Evolutionary conservation across 2,113 vertebrate species (phyloP), one percentile per base, ranked within the genome.

Genomic region (Peromyscus californicus): DNA sequence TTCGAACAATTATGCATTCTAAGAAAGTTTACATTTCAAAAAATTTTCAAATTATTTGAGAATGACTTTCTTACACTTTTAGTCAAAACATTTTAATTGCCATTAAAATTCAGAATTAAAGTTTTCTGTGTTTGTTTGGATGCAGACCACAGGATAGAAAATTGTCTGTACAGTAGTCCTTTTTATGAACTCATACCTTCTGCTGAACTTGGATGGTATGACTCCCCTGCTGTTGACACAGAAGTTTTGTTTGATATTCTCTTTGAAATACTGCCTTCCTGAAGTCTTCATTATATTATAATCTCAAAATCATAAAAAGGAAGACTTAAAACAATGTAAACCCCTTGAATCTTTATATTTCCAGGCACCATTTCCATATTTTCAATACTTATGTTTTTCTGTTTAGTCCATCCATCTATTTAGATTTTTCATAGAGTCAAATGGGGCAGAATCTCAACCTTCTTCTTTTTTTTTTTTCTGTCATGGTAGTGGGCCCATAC

Each of bases 31-130:
- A 26, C 89, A 85, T 88, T 76, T 57, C 36, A 17, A 75, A 84
- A 42, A 42, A 84, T 89, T 96, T 95, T 91, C 19, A 72, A 21
- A 31, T 74, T 87, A 89, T 26, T 94, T 89, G 0, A 59, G n/a
- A 70, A 26, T 29, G 8, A 17, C n/a, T 97, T 97, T 57, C 9
- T 74, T 63, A 57, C 75, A 7, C 22, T 94, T 91, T 95, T 33
- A 24, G 2, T 65, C 61, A 95, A 22, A 57, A 90, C 11, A 29
- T 86, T 48, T 92, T 96, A 97, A 94, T 88, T 89, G 57, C 74
- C 88, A 87, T 96, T 93, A 65, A 92, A 97, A 89, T 72, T 89
- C 1, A 59, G 33, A 17, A 80, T 97, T 31, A 9, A 95, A 93
- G 5, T 91, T 90, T 84, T 12, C 17, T 96, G 22, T 96, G 21